Base-by-base conservation (phyloP, 2,888 invertebrate species). In the Nymphalis urticae region DNA sequence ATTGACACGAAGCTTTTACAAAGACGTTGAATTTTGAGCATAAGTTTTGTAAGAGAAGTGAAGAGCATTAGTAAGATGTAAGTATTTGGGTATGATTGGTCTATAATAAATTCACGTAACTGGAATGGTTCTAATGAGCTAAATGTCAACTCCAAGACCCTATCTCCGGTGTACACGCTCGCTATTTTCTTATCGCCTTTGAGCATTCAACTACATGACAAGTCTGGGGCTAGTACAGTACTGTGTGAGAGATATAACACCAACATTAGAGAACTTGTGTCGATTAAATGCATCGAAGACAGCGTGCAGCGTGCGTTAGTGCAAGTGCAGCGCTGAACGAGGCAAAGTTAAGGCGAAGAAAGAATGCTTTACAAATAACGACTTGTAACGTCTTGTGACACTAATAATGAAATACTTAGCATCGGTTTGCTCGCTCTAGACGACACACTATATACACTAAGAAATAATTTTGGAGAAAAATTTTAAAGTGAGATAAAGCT, bases 101-200 rank as follows among this genome's bases (percentile, higher is more conserved):
- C 2, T 9, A 10, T 19, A n/a, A 56, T 47, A 51, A 50, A 47
- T 60, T 59, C 21, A 50, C 36, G 21, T 24, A 36, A 65, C 42
- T 50, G 61, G 27, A 50, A 27, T 50, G 50, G 21, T 10, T 19
- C 19, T 51, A 60, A 64, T 56, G 56, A 64, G 54, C 21, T 32
- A 56, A 56, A 19, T 32, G 62, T 62, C 62, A 50, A 50, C 36
- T n/a, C n/a, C 13, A 42, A 42, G 17, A 17, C n/a, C 17, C 32
- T 32, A 32, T n/a, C 54, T 56, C 54, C 27, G 9, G 17, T 54
- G n/a, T 32, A 56, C n/a, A 56, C 27, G 9, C 27, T 24, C 32
- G 16, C 21, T 16, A 42, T 42, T n/a, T n/a, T 13, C 42, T 42
- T 13, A 42, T 42, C 42, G 42, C 13, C 27, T 16, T 24, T 51